Evolutionary conservation across 1,140 invertebrate species (phyloP).

Genomic region (Drosophila sp.): DNA sequence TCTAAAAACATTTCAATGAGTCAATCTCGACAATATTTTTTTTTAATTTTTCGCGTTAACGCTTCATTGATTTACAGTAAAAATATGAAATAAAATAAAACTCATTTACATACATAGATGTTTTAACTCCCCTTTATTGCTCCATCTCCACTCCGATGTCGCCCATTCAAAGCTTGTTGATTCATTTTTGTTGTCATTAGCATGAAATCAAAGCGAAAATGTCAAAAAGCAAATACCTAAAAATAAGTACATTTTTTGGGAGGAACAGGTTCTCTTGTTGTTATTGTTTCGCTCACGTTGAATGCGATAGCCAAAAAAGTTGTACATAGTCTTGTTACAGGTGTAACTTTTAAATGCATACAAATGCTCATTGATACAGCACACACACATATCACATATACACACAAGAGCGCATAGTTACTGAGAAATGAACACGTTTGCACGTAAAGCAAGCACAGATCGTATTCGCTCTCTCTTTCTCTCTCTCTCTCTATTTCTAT

Average conservation of each 20-base stretch:
- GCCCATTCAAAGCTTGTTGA: constrained; percentile 27
- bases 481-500: background rate
- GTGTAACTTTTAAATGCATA: constrained; percentile 22
- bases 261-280: constrained; percentile 37
- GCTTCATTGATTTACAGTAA: constrained; percentile 67
- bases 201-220: constrained; percentile 60
- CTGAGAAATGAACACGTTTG: constrained; percentile 17
- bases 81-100: constrained; percentile 35
- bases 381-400: constrained; percentile 2
- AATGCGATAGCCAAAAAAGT: constrained; percentile 20
- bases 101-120: constrained; percentile 57
- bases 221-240: constrained; percentile 52
- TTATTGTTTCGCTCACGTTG: background rate
- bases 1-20: constrained; percentile 64
- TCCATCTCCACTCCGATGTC: background rate
- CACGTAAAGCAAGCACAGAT: constrained; percentile 14
- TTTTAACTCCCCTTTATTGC: constrained; percentile 1
- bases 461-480: background rate
- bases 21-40: constrained; percentile 24
- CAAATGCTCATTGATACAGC: constrained; percentile 33
- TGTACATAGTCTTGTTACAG: constrained; percentile 33
- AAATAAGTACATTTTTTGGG: constrained; percentile 18
- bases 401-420: background rate
- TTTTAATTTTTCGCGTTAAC: background rate
- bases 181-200: constrained; percentile 58